phyloP scores from a whole-genome alignment of 2,888 invertebrate genomes.

The Nycteola revayana region DNA sequence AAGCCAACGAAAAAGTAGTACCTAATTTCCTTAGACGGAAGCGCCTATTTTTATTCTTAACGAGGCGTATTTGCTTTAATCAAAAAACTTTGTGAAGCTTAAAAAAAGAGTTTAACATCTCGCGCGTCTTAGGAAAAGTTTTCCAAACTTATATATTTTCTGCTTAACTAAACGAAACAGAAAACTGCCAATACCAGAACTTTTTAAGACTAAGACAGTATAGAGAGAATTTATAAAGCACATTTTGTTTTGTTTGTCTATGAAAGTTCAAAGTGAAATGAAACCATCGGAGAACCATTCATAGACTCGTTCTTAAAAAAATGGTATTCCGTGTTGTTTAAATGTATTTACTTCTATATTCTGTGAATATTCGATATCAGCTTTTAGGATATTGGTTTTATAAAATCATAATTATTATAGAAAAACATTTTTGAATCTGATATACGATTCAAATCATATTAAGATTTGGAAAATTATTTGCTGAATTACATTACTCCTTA shows the following conservation, averaged over 20 bases:
- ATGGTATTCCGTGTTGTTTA: too few species aligned
- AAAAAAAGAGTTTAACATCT: slow-evolving; percentile 26
- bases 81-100: slow-evolving; percentile 22
- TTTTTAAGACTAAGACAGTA: slow-evolving; percentile 32
- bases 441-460: too few species aligned
- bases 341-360: too few species aligned
- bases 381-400: too few species aligned
- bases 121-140: slow-evolving; percentile 26
- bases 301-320: too few species aligned
- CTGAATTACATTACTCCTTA: too few species aligned
- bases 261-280: too few species aligned
- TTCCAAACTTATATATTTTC: slow-evolving; percentile 26
- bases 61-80: slow-evolving; percentile 27
- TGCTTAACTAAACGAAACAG: slow-evolving; percentile 27
- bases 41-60: slow-evolving; percentile 16
- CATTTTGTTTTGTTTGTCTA: slow-evolving; percentile 16
- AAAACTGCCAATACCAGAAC: slow-evolving; percentile 44
- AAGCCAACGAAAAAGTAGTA: slow-evolving; percentile 8
- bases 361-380: too few species aligned
- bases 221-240: slow-evolving; percentile 33
- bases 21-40: slow-evolving; percentile 4
- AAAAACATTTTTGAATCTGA: too few species aligned
- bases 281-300: too few species aligned
- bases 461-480: too few species aligned
- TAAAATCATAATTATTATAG: too few species aligned